Evolutionary conservation across 2,888 invertebrate species (phyloP), one percentile per base, ranked within the genome.

Genomic region (Toxonevra muliebris): DNA sequence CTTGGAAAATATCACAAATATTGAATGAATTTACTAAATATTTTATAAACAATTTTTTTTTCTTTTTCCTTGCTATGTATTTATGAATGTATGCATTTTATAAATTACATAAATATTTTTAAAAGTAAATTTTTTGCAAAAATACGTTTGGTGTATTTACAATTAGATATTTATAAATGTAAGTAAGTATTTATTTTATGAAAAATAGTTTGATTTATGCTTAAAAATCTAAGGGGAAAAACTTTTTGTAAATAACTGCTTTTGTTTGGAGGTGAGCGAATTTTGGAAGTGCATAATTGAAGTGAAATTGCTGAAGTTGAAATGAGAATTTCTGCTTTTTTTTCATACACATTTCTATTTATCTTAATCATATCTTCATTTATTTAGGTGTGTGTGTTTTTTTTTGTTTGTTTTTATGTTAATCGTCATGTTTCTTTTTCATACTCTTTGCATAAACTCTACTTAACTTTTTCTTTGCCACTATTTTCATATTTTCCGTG

Each of bases 381-480:
- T 12, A 42, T 2, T 17, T 61, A 53, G n/a, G 10, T 7, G 12
- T 9, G 17, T 48, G 7, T 19, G 30, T 17, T 20, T 63, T 45
- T 13, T 12, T 12, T 12, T 2, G 48, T 8, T 42, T 43, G 13
- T 17, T 41, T 2, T 10, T 12, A 12, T 3, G 13, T 20, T n/a
- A n/a, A 13, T 61, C 19, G 19, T 40, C 9, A 17, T 59, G 42
- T 4, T 19, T 48, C 42, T 52, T 67, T 52, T 67, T 67, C 12
- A 60, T 42, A 40, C 53, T 59, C 71, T 77, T 80, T 67, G 73
- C 75, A 71, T 79, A 67, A 19, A 67, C 72, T 62, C 69, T 74
- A 65, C 74, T 75, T 55, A 80, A 75, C 72, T 77, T 79, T 66
- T 79, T 81, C 74, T 79, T 79, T 60, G 75, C 72, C 61, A 66